These are phyloP conservation scores for Aspidoscelis tigris DNA, from an alignment of 2,113 vertebrate genomes.

Conservation along the genomic window DNA sequence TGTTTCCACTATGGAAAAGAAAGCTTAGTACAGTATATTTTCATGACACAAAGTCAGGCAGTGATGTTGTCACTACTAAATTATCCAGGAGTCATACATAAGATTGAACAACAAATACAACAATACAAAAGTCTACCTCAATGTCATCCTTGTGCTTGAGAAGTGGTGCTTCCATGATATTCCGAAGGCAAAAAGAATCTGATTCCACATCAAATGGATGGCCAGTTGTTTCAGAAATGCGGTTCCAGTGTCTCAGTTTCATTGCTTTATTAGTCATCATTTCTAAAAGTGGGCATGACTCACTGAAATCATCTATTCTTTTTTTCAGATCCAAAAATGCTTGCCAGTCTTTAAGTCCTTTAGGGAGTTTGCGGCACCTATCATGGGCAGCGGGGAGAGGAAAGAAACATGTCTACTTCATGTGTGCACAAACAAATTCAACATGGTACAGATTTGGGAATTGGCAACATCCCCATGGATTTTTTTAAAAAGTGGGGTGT, in stretches of 20 bases:
- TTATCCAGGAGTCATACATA: too few species aligned
- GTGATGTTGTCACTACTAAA: too few species aligned
- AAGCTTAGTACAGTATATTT: too few species aligned
- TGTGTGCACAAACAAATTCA: too few species aligned
- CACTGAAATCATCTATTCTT: conserved; percentile 81
- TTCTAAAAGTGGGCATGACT: conserved; percentile 78
- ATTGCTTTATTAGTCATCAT: conserved; percentile 82
- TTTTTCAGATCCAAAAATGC: conserved; percentile 80
- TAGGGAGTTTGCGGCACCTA: conserved; percentile 80
- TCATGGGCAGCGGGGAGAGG: conserved; percentile 17
- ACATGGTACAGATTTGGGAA: too few species aligned
- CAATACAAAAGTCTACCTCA: conserved; percentile 61
- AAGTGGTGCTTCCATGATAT: conserved; percentile 82
- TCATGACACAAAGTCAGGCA: too few species aligned
- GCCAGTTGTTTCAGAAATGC: conserved; percentile 77
- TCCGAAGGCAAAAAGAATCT: conserved; percentile 77
- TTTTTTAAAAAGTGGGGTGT: too few species aligned
- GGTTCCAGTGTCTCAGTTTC: conserved; percentile 80
- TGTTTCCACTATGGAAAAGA: too few species aligned
- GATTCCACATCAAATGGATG: conserved; percentile 78
- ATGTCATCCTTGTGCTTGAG: conserved; percentile 80
- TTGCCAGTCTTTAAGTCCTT: conserved; percentile 80
- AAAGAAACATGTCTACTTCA: not conserved
- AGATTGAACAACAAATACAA: not conserved
- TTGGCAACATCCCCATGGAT: too few species aligned